Evolutionary conservation across 1,140 invertebrate genomes (phyloP), one percentile per base, ranked within the genome.

Genomic region (Leptinotarsa texana): DNA sequence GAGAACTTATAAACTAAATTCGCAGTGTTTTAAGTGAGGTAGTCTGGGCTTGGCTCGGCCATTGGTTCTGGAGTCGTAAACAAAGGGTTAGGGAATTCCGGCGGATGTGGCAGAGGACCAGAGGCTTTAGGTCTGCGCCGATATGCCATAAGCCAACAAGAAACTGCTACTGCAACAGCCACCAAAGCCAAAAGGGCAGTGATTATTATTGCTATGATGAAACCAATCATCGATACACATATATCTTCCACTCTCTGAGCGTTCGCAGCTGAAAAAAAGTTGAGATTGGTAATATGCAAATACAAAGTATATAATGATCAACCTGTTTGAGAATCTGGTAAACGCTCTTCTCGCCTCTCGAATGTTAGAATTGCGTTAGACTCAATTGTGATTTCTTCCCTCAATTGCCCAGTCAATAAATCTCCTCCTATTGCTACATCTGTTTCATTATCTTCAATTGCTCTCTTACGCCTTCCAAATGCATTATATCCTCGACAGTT

Each of bases 121-220:
- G 93, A 90, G 67, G 92, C 90, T 81, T 95, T 94, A 67, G 94
- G 93, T 81, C 93, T 90, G 77, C 95, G 90, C 80, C 95, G 88
- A 87, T 96, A 97, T 74, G 96, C 96, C 90, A 97, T 95, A 65
- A 97, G 88, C 95, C 95, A 98, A 85, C 96, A 97, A 57, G 95
- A 96, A 24, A 97, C 95, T 63, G 95, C 95, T 49, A 97, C 94
- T 22, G 96, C 96, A 42, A 98, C 95, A 49, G 96, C 95, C 24
- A 97, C 95, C 65, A 98, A 88, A 62, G 96, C 95, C 81, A 98
- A 85, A 63, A 98, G 89, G 21, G 95, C 95, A 71, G 96, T 97
- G 80, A 98, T 93, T 74, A 96, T 93, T 80, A 98, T 87, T 69
- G 96, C 94, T 77, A 97, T 95, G 74, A 97, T 95, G 82, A 98